Evolutionary conservation across 2,113 vertebrate genomes (phyloP), one percentile per base, ranked within the genome.

Genomic region (Lucifuga dentata): DNA sequence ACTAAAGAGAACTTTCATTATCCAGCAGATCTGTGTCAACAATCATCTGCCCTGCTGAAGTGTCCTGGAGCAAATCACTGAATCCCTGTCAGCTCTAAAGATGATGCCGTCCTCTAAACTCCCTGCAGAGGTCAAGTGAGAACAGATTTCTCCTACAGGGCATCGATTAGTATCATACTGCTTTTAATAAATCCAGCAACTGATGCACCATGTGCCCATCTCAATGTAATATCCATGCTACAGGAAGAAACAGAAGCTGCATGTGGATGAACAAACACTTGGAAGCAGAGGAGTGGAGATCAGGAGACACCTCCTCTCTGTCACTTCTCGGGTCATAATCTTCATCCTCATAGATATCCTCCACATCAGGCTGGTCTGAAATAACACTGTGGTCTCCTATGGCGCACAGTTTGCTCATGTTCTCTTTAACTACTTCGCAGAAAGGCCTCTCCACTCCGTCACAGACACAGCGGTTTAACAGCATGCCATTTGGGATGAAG

Each of bases 361-460:
- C 91, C 6, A 43, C 55, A 1, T 87, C 89, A 2, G 86, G 73
- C n/a, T 82, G 88, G 46, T 91, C 89, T 13, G 86, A 59, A 7
- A 81, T 29, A 0, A 78, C 74, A 2, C 56, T 58, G 64, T 79
- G 83, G 57, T 91, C 91, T 15, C 86, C 90, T 2, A 92, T 83
- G 23, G 80, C 50, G 68, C 94, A 95, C 1, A 94, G 91, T 35
- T 86, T 89, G 38, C 81, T 86, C 93, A 94, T 94, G 89, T 93
- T 94, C 59, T 92, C 92, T 72, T 94, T 94, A 50, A 94, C 93
- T 80, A 93, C 91, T 60, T 94, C 92, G 35, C 93, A 94, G 84
- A 94, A 94, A 2, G 93, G 92, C 51, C 93, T 81, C 88, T 94
- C 93, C 38, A 91, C 87, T 0, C 94, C 93, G 45, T 94, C 93